phyloP scores from a whole-genome alignment of 2,888 invertebrate species.

The Maniola hyperantus region DNA sequence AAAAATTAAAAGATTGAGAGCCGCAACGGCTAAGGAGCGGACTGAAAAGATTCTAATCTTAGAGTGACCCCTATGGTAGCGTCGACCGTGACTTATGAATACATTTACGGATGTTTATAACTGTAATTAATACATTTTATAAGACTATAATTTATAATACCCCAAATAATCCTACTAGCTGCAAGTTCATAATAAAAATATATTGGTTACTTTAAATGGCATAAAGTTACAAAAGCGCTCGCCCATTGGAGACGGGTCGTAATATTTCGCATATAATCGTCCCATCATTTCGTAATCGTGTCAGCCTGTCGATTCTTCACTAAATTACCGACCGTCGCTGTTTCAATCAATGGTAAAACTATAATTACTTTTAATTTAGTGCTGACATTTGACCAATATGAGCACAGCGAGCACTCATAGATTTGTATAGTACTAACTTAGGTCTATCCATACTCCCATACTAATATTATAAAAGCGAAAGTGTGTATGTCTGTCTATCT shows the following conservation, averaged over 20 bases:
- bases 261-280: constrained; percentile 17
- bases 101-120: not conserved
- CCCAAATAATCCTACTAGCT: not conserved
- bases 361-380: constrained; percentile 37
- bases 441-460: no score
- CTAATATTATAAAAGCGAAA: no score
- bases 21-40: no score
- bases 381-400: constrained; percentile 33
- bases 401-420: not conserved
- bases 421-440: no score
- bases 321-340: constrained; percentile 18
- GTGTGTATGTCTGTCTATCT: no score
- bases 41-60: not conserved
- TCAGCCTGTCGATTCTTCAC: constrained; percentile 18
- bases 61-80: no score
- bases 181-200: constrained; percentile 11
- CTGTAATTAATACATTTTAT: not conserved
- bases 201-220: constrained; percentile 16
- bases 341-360: constrained; percentile 25
- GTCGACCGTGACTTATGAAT: not conserved
- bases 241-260: constrained; percentile 14
- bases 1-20: no score
- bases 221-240: constrained; percentile 10
- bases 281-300: constrained; percentile 22
- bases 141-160: not conserved